A percentile compares a stretch with the other conserved stretches of the same genome.
These are phyloP conservation scores for Harpagoxenus sublaevis DNA, from an alignment of 2,888 invertebrate species.

Conservation along the genomic window DNA sequence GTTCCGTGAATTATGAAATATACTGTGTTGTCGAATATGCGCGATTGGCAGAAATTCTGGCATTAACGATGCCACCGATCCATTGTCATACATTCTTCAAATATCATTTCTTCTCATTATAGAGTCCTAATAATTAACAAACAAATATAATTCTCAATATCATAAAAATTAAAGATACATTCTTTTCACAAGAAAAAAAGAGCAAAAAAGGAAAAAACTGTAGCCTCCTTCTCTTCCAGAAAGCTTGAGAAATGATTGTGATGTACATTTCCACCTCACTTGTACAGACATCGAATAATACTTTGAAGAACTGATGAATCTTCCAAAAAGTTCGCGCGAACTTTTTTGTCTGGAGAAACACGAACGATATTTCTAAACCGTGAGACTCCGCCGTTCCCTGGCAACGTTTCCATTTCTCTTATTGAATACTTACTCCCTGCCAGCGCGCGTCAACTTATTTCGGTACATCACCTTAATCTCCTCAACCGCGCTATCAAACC, in stretches of 20 bases:
- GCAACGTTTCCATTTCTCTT: constrained; percentile 62
- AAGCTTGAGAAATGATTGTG: constrained; percentile 23
- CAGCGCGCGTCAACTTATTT: constrained; percentile 19
- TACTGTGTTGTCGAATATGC: constrained; percentile 12
- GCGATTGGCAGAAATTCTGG: not conserved
- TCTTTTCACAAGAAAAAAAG: not conserved
- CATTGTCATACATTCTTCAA: constrained; percentile 1
- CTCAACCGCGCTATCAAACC: not conserved
- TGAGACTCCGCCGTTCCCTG: constrained; percentile 52
- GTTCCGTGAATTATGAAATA: constrained; percentile 46
- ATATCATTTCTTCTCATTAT: constrained; percentile 5
- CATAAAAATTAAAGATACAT: not conserved
- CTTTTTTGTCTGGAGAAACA: constrained; percentile 58
- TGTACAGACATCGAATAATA: constrained; percentile 15
- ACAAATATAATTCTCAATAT: not conserved
- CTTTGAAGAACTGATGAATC: constrained; percentile 35
- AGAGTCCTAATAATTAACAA: not conserved
- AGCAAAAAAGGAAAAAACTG: not conserved
- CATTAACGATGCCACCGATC: not conserved
- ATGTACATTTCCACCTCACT: constrained; percentile 9
- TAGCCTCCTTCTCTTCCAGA: not conserved
- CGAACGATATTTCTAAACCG: constrained; percentile 25
- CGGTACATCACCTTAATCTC: constrained; percentile 13
- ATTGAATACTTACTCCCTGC: not conserved
- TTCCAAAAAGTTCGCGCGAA: constrained; percentile 13